A percentile compares a stretch with the other conserved stretches of the same genome.
Conservation (phyloP, 2,888 invertebrate species). For the Meloe dianella region DNA sequence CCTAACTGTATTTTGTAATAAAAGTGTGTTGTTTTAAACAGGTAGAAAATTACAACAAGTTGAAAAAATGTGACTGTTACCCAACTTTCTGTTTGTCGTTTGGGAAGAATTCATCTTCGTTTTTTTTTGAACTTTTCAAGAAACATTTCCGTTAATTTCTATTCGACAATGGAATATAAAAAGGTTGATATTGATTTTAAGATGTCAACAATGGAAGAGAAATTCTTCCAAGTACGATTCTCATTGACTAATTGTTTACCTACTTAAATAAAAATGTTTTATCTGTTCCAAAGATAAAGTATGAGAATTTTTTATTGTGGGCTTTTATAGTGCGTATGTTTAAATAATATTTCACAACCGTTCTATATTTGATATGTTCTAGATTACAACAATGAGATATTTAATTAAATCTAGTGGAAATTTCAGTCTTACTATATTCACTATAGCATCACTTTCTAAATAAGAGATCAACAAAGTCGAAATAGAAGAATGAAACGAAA, state of each 20-base stretch:
- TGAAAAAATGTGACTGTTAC: not conserved
- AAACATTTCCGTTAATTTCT: not conserved
- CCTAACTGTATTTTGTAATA: constrained; percentile 36
- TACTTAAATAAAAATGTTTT: not conserved
- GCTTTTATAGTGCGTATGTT: not conserved
- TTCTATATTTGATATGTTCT: not conserved
- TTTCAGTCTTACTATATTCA: not conserved
- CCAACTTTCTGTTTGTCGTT: not conserved
- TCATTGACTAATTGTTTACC: not conserved
- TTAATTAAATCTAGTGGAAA: not conserved
- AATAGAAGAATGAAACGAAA: not conserved
- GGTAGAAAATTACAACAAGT: not conserved
- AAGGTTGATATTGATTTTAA: not conserved
- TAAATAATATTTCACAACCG: not conserved
- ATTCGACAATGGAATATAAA: not conserved
- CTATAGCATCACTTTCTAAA: not conserved
- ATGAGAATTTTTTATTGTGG: not conserved
- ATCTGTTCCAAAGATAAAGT: not conserved
- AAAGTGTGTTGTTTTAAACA: not conserved
- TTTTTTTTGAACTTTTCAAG: too few relatives aligned
- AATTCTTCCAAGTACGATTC: not conserved
- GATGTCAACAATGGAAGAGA: not conserved
- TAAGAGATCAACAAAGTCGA: not conserved
- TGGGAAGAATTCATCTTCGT: not conserved
- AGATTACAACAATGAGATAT: not conserved